These are phyloP conservation scores for Coelopa frigida DNA, from an alignment of 1,140 invertebrate species.

Conservation along the genomic window DNA sequence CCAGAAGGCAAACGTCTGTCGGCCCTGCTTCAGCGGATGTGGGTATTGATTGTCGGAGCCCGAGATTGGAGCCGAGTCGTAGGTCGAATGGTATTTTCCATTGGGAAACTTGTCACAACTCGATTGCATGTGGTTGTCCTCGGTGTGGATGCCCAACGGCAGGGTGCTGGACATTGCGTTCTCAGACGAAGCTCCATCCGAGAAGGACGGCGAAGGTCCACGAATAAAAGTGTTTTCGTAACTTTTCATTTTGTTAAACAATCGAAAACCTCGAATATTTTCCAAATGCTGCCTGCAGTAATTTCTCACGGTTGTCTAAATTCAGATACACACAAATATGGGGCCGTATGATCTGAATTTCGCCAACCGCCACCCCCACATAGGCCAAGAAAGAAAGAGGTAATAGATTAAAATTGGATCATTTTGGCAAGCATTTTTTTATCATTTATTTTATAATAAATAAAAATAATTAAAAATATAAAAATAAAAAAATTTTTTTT, in stretches of 20 bases:
- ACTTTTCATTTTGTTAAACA: constrained; percentile 23
- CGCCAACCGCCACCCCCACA: too few relatives aligned
- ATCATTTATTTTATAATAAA: too few relatives aligned
- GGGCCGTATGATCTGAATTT: too few relatives aligned
- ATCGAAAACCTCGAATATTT: too few relatives aligned
- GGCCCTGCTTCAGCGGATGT: constrained; percentile 20
- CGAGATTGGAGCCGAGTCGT: not conserved
- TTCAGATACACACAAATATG: too few relatives aligned
- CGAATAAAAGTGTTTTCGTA: constrained; percentile 39
- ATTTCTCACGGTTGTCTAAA: too few relatives aligned
- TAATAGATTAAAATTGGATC: too few relatives aligned
- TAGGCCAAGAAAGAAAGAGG: too few relatives aligned
- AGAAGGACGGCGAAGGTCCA: constrained; percentile 39
- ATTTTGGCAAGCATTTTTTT: too few relatives aligned
- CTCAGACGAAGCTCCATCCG: constrained; percentile 37
- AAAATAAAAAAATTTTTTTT: too few relatives aligned
- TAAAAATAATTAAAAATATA: too few relatives aligned
- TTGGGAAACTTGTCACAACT: constrained; percentile 13
- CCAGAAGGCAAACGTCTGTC: constrained; percentile 64
- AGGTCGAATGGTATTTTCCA: constrained; percentile 23
- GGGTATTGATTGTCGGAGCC: not conserved
- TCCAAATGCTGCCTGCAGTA: too few relatives aligned
- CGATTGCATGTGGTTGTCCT: not conserved
- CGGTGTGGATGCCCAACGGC: constrained; percentile 26
- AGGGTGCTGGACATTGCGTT: constrained; percentile 29